Percentiles rank a stretch among this genome's conserved stretches.
phyloP scores from a whole-genome alignment of 2,888 invertebrate genomes.

The Dorcus hopei region DNA sequence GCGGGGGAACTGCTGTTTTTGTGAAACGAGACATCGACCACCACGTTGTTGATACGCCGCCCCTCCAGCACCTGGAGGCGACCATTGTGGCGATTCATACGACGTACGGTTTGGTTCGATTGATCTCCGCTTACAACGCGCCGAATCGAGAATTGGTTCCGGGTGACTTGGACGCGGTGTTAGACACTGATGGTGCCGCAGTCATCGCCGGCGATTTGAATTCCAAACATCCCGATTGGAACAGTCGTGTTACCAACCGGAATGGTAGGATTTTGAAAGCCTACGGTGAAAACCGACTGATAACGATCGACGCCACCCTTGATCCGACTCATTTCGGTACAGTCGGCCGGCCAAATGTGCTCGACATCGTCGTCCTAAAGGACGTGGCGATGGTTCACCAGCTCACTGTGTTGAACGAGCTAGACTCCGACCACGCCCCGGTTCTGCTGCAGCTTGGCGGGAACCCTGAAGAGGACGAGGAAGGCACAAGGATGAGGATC shows the following conservation, averaged over 20 bases:
- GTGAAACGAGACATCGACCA: no score
- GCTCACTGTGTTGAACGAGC: not conserved
- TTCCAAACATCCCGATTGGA: not conserved
- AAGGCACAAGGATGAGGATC: not conserved
- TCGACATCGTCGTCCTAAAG: not conserved
- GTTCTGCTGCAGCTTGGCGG: not conserved
- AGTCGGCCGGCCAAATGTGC: not conserved
- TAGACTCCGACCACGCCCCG: not conserved
- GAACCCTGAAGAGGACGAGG: not conserved
- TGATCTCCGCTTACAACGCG: no score
- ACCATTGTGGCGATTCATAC: no score
- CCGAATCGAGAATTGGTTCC: not conserved
- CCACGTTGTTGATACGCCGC: no score
- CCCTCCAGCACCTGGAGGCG: no score
- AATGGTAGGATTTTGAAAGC: not conserved
- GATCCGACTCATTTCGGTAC: not conserved
- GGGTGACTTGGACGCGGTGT: slow-evolving; percentile 13
- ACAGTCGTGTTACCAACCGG: not conserved
- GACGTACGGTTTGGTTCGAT: no score
- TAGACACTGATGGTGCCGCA: not conserved
- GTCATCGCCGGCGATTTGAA: not conserved
- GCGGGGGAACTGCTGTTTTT: no score
- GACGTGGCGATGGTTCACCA: not conserved
- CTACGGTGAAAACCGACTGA: not conserved
- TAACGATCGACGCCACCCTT: not conserved